Conservation (phyloP, 1,140 invertebrate species). For the Brachionus calyciflorus region DNA sequence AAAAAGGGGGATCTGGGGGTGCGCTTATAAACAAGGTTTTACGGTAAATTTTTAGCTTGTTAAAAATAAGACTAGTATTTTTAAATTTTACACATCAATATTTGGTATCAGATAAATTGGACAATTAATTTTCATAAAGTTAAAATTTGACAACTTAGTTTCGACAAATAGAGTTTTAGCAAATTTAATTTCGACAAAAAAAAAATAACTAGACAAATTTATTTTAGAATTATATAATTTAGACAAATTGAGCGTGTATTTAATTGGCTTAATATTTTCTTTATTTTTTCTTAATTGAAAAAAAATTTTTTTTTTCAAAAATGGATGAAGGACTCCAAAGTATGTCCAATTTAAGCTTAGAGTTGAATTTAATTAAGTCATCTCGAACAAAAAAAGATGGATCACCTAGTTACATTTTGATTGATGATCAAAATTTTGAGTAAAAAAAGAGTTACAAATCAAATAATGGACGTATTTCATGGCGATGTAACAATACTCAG, state of each 20-base stretch:
- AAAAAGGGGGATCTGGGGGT: no score
- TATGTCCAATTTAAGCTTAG: not conserved
- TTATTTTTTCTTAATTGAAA: no score
- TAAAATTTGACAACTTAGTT: slow-evolving; percentile 9
- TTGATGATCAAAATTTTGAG: slow-evolving; percentile 2
- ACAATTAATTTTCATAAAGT: slow-evolving; percentile 5
- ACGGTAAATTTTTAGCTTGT: no score
- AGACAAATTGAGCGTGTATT: no score
- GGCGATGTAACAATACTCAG: slow-evolving; percentile 19
- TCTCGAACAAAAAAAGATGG: no score
- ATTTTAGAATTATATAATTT: no score
- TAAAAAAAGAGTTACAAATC: slow-evolving; percentile 12
- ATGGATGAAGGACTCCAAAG: not conserved
- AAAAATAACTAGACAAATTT: no score
- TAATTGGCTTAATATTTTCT: no score
- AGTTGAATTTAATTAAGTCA: slow-evolving; percentile 15
- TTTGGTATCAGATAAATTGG: not conserved
- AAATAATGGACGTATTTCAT: not conserved
- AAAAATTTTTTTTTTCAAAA: not conserved
- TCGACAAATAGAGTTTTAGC: slow-evolving; percentile 13
- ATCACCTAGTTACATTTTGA: slow-evolving; percentile 4
- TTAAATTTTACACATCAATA: no score
- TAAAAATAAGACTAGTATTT: no score
- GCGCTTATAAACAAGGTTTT: no score
- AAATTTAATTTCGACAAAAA: no score